Percentiles rank a stretch among this genome's conserved stretches.
phyloP scores from a whole-genome alignment of 2,888 invertebrate genomes.

The Trichacis sp. region DNA sequence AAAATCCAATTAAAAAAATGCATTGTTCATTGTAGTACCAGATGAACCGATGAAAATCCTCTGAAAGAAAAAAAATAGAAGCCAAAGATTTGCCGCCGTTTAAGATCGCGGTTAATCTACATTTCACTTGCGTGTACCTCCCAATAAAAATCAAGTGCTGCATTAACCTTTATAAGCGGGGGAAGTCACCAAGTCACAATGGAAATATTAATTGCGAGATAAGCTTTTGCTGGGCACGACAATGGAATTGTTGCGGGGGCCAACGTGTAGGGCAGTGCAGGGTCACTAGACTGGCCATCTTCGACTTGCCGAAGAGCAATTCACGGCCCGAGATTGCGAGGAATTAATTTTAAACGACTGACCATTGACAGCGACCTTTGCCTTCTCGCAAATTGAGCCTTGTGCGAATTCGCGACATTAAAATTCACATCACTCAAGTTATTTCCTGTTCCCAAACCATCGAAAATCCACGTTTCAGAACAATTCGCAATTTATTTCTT shows the following conservation, averaged over 20 bases:
- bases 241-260: conserved; percentile 34
- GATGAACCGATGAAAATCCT: too few relatives aligned
- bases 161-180: not conserved
- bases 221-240: conserved; percentile 4
- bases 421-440: too few relatives aligned
- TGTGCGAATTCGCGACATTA: too few relatives aligned
- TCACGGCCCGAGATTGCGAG: conserved; percentile 60
- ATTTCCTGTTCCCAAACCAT: too few relatives aligned
- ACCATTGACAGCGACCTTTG: conserved; percentile 46
- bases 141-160: not conserved
- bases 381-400: conserved; percentile 9
- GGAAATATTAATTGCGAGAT: not conserved
- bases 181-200: not conserved
- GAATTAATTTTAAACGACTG: conserved; percentile 65
- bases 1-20: too few relatives aligned
- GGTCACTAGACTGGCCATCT: conserved; percentile 24
- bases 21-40: too few relatives aligned
- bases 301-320: conserved; percentile 45
- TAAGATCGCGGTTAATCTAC: not conserved
- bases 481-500: too few relatives aligned
- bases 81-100: too few relatives aligned
- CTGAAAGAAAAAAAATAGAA: too few relatives aligned
- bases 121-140: not conserved
- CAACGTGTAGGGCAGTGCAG: too few relatives aligned
- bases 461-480: too few relatives aligned